These are phyloP conservation scores for Seira musarum DNA, from an alignment of 2,888 invertebrate genomes.

Conservation along the genomic window DNA sequence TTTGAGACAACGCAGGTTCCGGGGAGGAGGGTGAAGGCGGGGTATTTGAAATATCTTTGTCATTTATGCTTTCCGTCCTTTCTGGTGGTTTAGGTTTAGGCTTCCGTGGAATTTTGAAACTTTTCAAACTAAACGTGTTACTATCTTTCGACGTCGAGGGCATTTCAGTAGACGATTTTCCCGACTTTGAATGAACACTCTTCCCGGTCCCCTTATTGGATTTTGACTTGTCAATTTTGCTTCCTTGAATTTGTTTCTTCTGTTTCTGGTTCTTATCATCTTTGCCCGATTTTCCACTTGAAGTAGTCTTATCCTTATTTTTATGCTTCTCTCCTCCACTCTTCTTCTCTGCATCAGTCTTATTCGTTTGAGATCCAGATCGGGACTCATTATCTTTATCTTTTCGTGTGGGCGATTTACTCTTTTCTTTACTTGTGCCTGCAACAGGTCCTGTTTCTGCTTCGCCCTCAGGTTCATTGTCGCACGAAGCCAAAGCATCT, in stretches of 20 bases:
- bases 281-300: slow-evolving; percentile 16
- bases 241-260: background rate
- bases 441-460: too few relatives aligned
- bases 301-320: slow-evolving; percentile 13
- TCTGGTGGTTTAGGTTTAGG: slow-evolving; percentile 39
- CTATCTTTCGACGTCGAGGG: background rate
- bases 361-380: slow-evolving; percentile 51
- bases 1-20: slow-evolving; percentile 49
- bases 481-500: slow-evolving; percentile 50
- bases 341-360: slow-evolving; percentile 41
- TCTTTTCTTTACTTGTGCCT: slow-evolving; percentile 15
- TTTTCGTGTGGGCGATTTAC: slow-evolving; percentile 17
- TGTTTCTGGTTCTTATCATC: background rate
- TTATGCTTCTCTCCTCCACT: background rate
- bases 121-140: slow-evolving; percentile 32
- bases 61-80: background rate
- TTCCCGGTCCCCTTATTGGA: background rate
- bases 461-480: background rate
- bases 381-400: slow-evolving; percentile 37
- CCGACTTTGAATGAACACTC: background rate
- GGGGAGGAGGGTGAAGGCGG: slow-evolving; percentile 40
- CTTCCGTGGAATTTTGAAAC: slow-evolving; percentile 47
- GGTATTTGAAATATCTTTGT: slow-evolving; percentile 27
- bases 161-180: background rate
- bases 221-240: slow-evolving; percentile 14